Conservation (phyloP, 2,888 invertebrate species). For the Busseola fusca region DNA sequence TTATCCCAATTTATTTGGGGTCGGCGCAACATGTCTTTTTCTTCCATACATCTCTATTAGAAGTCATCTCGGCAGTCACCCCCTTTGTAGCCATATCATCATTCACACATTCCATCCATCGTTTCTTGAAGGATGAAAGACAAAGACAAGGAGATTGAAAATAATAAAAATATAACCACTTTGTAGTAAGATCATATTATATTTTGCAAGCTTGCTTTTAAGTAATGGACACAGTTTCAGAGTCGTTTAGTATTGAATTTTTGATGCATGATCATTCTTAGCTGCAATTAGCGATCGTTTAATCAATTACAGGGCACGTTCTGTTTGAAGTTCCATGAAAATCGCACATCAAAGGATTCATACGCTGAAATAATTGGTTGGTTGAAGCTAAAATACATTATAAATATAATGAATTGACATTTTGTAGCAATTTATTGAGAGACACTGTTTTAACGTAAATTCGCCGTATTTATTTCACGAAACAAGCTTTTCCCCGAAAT, state of each 20-base stretch:
- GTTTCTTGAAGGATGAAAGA: too few species aligned
- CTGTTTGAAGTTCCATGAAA: constrained; percentile 57
- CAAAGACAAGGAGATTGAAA: too few species aligned
- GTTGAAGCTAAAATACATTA: constrained; percentile 23
- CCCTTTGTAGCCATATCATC: too few species aligned
- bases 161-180: neutral
- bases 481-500: constrained; percentile 8
- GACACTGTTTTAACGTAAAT: constrained; percentile 17
- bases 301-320: constrained; percentile 65
- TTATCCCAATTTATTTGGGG: too few species aligned
- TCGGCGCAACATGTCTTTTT: too few species aligned
- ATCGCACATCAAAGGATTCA: constrained; percentile 55
- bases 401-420: constrained; percentile 7
- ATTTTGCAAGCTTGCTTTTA: neutral
- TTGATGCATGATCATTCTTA: constrained; percentile 37
- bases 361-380: constrained; percentile 39
- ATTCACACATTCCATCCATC: too few species aligned
- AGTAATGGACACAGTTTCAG: constrained; percentile 51
- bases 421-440: constrained; percentile 14
- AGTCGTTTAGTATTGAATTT: constrained; percentile 23
- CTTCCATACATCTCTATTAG: too few species aligned
- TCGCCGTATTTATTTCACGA: neutral
- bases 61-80: too few species aligned
- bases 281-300: constrained; percentile 59
- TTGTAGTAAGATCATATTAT: neutral